These are phyloP conservation scores for Gavialis gangeticus DNA, from an alignment of 2,113 vertebrate species.

Conservation along the genomic window DNA sequence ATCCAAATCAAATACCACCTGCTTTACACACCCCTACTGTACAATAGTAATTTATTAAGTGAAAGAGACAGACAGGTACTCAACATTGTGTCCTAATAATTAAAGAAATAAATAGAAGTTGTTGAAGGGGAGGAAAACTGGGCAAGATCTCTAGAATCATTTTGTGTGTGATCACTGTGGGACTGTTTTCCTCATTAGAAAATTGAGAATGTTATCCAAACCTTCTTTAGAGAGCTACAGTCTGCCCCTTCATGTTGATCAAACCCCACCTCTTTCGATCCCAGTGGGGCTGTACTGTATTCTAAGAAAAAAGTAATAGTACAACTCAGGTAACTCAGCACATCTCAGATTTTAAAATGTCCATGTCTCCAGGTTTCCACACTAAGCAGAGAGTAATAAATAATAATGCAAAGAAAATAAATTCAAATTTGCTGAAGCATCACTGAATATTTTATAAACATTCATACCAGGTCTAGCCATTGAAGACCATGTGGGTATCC, in stretches of 20 bases:
- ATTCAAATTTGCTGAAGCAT: neutral
- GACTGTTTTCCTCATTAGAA: neutral
- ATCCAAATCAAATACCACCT: no score
- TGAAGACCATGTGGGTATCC: no score
- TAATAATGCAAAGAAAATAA: neutral
- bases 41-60: neutral
- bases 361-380: neutral
- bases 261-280: neutral
- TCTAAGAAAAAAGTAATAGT: neutral
- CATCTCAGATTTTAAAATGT: no score
- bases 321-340: no score
- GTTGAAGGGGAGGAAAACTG: neutral
- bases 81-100: neutral
- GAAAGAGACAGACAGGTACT: neutral
- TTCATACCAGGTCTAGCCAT: neutral
- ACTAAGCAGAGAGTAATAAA: neutral
- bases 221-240: neutral
- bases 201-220: neutral
- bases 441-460: neutral
- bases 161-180: neutral
- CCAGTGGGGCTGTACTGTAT: neutral
- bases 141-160: neutral
- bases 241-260: neutral
- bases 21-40: no score
- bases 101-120: no score